Percentiles rank a stretch among this genome's conserved stretches.
Conservation (phyloP, 2,888 invertebrate species). For the Tenthredo notha region DNA sequence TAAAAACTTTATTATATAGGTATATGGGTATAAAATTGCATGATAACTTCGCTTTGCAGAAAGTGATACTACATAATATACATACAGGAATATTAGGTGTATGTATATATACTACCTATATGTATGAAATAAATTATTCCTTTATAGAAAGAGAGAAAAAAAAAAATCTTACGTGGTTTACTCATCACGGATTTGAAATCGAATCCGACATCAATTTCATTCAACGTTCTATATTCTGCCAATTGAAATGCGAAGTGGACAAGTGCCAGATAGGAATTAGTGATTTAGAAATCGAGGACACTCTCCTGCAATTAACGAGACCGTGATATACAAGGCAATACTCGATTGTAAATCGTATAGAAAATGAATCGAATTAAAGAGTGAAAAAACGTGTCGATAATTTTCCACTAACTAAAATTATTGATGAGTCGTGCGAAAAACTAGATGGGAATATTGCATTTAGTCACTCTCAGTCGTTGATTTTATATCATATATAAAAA, state of each 20-base stretch:
- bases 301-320: slow-evolving; percentile 33
- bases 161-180: not conserved
- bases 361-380: not conserved
- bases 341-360: not conserved
- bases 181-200: slow-evolving; percentile 53
- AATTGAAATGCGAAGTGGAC: slow-evolving; percentile 47
- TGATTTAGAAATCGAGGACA: slow-evolving; percentile 53
- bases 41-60: not conserved
- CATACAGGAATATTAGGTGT: too few relatives aligned
- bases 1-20: not conserved
- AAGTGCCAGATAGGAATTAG: slow-evolving; percentile 45
- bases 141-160: not conserved
- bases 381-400: not conserved
- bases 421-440: not conserved
- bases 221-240: slow-evolving; percentile 40
- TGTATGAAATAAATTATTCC: not conserved
- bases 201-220: slow-evolving; percentile 50
- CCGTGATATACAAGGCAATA: not conserved
- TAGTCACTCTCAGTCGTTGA: not conserved
- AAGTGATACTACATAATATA: not conserved
- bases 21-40: not conserved
- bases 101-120: not conserved
- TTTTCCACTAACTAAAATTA: not conserved
- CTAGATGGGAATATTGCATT: too few relatives aligned
- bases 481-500: too few relatives aligned